A percentile compares a stretch with the other conserved stretches of the same genome.
These are phyloP conservation scores for Acrobasis repandana DNA, from an alignment of 2,888 invertebrate species.

Conservation along the genomic window DNA sequence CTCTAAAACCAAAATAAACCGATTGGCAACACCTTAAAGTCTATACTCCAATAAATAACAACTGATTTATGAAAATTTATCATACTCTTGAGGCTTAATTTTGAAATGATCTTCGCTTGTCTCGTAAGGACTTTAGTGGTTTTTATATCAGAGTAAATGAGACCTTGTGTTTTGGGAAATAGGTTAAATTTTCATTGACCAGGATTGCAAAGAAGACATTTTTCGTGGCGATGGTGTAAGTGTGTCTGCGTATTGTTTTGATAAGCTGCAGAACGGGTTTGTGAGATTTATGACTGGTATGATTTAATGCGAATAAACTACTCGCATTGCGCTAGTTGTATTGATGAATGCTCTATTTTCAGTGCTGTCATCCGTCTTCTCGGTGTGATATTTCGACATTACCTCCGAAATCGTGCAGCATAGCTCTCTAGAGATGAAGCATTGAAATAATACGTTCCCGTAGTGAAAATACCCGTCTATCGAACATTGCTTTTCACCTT, in stretches of 20 bases:
- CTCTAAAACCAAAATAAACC: constrained; percentile 70
- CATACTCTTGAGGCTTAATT: constrained; percentile 81
- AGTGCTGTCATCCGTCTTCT: constrained; percentile 55
- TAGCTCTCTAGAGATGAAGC: not conserved
- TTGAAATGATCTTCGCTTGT: constrained; percentile 68
- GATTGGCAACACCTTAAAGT: constrained; percentile 77
- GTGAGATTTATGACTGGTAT: constrained; percentile 79
- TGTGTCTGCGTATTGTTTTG: constrained; percentile 83
- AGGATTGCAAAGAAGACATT: constrained; percentile 58
- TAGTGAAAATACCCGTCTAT: constrained; percentile 16
- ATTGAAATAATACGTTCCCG: constrained; percentile 14
- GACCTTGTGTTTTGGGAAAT: constrained; percentile 55
- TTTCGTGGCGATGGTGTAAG: constrained; percentile 64
- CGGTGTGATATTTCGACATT: constrained; percentile 31
- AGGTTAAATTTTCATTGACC: constrained; percentile 50
- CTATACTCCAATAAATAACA: constrained; percentile 79
- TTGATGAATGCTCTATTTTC: constrained; percentile 76
- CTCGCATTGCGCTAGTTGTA: constrained; percentile 71
- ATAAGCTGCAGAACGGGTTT: constrained; percentile 82
- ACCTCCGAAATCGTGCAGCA: constrained; percentile 17
- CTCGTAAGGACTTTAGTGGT: constrained; percentile 49
- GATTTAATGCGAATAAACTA: constrained; percentile 83
- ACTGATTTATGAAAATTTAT: constrained; percentile 82
- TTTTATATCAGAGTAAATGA: constrained; percentile 51
- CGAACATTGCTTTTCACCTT: constrained; percentile 19